Conservation (phyloP, 2,888 invertebrate genomes). For the Adelphocoris suturalis region DNA sequence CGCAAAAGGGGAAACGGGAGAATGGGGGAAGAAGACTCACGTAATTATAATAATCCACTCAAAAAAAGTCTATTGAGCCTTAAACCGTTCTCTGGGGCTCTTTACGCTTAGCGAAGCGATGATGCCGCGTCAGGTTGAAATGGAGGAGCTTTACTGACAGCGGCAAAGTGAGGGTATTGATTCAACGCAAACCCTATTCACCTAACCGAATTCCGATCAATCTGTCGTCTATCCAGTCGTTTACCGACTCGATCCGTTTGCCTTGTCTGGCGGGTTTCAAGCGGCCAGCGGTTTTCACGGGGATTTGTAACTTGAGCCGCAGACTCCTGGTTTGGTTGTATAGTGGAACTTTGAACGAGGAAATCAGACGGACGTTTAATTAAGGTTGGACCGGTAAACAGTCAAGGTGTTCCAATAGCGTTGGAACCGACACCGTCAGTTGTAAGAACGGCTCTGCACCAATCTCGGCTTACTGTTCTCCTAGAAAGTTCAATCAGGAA, state of each 20-base stretch:
- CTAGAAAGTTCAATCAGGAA: too few relatives aligned
- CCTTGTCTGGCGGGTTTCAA: slow-evolving; percentile 23
- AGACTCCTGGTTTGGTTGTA: neutral
- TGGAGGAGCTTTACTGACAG: slow-evolving; percentile 30
- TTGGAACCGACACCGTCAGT: too few relatives aligned
- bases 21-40: neutral
- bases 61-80: neutral
- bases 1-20: neutral
- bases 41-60: neutral
- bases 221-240: slow-evolving; percentile 45
- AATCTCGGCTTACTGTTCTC: too few relatives aligned
- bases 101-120: neutral
- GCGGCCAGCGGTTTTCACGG: slow-evolving; percentile 22
- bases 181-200: slow-evolving; percentile 46
- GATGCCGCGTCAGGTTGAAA: neutral
- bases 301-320: neutral
- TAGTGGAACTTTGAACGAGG: neutral
- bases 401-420: too few relatives aligned
- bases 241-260: slow-evolving; percentile 53
- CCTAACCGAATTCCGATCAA: slow-evolving; percentile 52
- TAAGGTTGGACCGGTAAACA: neutral
- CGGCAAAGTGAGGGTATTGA: slow-evolving; percentile 46
- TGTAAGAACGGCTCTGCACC: too few relatives aligned
- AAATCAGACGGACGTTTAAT: neutral
- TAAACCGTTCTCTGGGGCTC: neutral